Conservation (phyloP, 2,113 vertebrate species). For the Coturnix japonica region DNA sequence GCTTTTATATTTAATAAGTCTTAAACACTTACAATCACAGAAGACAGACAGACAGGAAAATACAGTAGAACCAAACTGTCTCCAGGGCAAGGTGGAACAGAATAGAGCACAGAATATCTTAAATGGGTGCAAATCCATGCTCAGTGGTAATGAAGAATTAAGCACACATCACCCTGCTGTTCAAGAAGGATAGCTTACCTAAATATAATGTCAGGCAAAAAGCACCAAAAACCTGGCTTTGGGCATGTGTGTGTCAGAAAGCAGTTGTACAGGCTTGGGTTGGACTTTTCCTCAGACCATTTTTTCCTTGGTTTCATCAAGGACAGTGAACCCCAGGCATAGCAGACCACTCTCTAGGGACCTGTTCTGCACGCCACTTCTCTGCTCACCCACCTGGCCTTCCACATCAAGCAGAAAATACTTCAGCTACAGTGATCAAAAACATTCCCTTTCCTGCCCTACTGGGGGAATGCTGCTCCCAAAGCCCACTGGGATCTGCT, state of each 20-base stretch:
- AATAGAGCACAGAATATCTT: constrained; percentile 24
- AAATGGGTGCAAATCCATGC: neutral
- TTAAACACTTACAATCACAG: constrained; percentile 37
- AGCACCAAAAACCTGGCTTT: neutral
- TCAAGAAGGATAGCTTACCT: constrained; percentile 20
- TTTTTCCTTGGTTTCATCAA: neutral
- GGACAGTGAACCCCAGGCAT: neutral
- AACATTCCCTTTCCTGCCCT: constrained; percentile 7
- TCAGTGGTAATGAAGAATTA: neutral
- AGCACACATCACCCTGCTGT: neutral
- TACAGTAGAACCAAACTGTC: neutral
- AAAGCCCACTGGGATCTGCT: neutral
- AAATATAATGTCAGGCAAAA: constrained; percentile 7
- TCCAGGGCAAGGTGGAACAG: constrained; percentile 11
- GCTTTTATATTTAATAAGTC: constrained; percentile 57
- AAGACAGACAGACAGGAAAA: constrained; percentile 39
- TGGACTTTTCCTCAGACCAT: neutral
- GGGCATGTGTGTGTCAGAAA: constrained; percentile 30
- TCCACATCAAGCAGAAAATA: constrained; percentile 55
- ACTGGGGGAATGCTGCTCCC: neutral
- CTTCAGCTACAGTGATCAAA: constrained; percentile 32
- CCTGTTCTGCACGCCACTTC: neutral
- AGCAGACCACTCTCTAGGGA: neutral
- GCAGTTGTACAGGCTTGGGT: neutral
- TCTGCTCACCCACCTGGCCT: constrained; percentile 44